Evolutionary conservation across 1,140 invertebrate genomes (phyloP), one percentile per base, ranked within the genome.

Genomic region (Triops cancriformis): DNA sequence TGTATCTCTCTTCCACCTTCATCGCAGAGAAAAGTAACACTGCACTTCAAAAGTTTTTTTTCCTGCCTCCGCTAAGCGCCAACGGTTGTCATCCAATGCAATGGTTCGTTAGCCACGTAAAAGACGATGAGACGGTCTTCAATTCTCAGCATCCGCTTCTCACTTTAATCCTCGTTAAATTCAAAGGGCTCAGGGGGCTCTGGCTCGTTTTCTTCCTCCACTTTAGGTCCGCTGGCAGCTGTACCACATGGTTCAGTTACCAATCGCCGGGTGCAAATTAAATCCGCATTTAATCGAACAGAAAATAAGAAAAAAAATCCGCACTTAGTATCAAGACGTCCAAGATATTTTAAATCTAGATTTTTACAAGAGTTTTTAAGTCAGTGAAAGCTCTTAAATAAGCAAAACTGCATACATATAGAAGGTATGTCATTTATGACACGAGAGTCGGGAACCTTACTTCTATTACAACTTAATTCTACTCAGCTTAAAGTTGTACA

Each of bases 141-240:
- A 37, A 37, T 37, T 37, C 31, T 37, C 31, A 37, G 31, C 31
- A 37, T 37, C 31, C 31, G 18, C 73, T 26, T 45, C 45, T 77
- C 78, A 81, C 76, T 81, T 88, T 89, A 93, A 85, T 94, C 92
- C 83, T 97, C 95, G 80, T 89, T 90, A 84, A 94, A 98, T 87
- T 98, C 95, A 85, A 98, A 98, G 80, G 96, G 95, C 86, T 98
- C 96, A 81, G 96, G 97, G 64, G 96, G 94, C 83, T 97, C 95
- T 2, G 96, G 95, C 86, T 98, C 97, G 82, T 96, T 95, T 82
- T 97, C 96, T 80, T 98, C 96, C 79, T 95, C 93, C 10, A 92
- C 90, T 85, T 97, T 96, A 0, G 96, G 95, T 4, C 96, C 95
- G 82, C 94, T 96, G 37, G 95, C 95, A 89, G 83, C 80, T 86